Evolutionary conservation across 2,888 invertebrate genomes (phyloP).

Genomic region (Busseola fusca): DNA sequence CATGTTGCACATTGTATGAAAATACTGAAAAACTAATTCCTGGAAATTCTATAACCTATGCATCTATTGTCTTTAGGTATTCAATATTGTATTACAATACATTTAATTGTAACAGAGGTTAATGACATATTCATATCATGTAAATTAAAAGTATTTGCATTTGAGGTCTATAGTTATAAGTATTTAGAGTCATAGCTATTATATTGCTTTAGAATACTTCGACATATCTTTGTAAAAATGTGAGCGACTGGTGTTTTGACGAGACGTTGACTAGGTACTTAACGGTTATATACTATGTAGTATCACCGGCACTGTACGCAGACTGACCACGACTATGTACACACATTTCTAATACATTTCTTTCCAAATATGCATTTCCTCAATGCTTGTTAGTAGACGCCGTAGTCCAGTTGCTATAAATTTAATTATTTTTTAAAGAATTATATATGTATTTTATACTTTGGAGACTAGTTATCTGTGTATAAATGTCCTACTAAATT

Average conservation of each 20-base stretch:
- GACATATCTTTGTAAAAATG: conserved; percentile 87
- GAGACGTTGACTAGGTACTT: conserved; percentile 67
- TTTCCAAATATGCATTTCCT: conserved; percentile 86
- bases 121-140: conserved; percentile 89
- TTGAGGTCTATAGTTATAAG: conserved; percentile 89
- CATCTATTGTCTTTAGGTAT: conserved; percentile 79
- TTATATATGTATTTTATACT: conserved; percentile 77
- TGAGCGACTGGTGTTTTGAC: conserved; percentile 80
- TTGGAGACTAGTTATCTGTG: conserved; percentile 79
- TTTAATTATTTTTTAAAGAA: conserved; percentile 70
- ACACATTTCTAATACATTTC: conserved; percentile 65
- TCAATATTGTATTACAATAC: conserved; percentile 73
- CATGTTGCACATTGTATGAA: conserved; percentile 53
- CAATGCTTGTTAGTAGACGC: conserved; percentile 77
- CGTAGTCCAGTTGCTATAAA: conserved; percentile 73
- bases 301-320: conserved; percentile 75
- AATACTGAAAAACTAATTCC: conserved; percentile 56
- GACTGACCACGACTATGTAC: conserved; percentile 79
- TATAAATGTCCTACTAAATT: conserved; percentile 86
- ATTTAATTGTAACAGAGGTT: conserved; percentile 85
- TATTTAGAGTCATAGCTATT: conserved; percentile 88
- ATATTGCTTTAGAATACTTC: conserved; percentile 89
- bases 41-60: conserved; percentile 63
- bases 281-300: conserved; percentile 68
- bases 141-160: conserved; percentile 89